phyloP scores from a whole-genome alignment of 2,888 invertebrate genomes.

The Acleris emargana region DNA sequence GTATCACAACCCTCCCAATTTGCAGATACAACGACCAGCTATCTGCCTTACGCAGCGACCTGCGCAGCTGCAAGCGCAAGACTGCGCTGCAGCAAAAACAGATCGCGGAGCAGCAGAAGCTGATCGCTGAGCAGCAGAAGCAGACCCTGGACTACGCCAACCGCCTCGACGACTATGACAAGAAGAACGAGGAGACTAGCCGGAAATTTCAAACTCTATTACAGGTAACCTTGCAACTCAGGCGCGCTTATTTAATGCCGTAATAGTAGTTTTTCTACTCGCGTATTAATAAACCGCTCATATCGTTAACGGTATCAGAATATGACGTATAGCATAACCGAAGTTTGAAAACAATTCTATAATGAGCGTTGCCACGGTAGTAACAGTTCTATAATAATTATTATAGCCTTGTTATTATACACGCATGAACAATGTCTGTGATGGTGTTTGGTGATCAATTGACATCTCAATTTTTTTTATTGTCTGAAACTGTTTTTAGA shows the following conservation, averaged over 20 bases:
- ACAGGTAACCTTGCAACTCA: slow-evolving; percentile 79
- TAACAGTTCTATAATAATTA: too few relatives aligned
- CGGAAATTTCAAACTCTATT: slow-evolving; percentile 94
- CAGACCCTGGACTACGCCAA: slow-evolving; percentile 91
- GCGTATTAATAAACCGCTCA: too few relatives aligned
- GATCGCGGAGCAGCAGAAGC: slow-evolving; percentile 89
- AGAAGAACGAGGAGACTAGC: slow-evolving; percentile 95
- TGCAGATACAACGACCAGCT: slow-evolving; percentile 91
- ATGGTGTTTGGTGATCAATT: too few relatives aligned
- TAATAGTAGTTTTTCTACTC: too few relatives aligned
- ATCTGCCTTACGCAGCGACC: slow-evolving; percentile 89
- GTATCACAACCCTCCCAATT: neutral
- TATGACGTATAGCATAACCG: too few relatives aligned
- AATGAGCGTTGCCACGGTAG: too few relatives aligned
- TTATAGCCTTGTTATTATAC: too few relatives aligned
- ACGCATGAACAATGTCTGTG: too few relatives aligned
- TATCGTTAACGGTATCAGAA: too few relatives aligned
- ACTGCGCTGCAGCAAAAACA: slow-evolving; percentile 94
- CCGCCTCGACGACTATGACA: slow-evolving; percentile 94
- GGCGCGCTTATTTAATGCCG: slow-evolving; percentile 28
- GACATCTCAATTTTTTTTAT: too few relatives aligned
- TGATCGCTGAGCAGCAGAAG: slow-evolving; percentile 89
- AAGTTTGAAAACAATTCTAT: too few relatives aligned
- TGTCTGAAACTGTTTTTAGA: too few relatives aligned
- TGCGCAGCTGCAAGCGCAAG: slow-evolving; percentile 91